Conservation (phyloP, 2,113 vertebrate species). For the Copsychus sechellarum region DNA sequence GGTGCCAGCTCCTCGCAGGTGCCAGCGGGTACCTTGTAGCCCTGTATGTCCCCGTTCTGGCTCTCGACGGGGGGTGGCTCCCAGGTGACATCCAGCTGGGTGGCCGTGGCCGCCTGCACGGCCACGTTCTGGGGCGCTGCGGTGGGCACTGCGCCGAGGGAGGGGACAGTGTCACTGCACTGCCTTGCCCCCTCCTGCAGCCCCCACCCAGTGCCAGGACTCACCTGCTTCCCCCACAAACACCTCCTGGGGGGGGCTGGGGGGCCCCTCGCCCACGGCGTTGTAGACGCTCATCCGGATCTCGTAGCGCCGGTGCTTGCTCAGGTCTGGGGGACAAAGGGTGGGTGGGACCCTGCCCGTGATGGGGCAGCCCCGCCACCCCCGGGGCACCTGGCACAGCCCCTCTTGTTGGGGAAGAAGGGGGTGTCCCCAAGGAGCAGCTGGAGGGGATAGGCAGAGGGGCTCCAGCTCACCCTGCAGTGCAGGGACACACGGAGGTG, state of each 20-base stretch:
- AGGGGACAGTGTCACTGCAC: background rate
- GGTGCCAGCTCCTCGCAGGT: background rate
- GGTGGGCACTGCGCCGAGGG: constrained; percentile 82
- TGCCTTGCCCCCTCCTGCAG: fast-evolving
- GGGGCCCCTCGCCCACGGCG: constrained; percentile 88
- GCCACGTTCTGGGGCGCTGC: constrained; percentile 86
- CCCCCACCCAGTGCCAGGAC: background rate
- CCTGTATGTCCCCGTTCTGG: constrained; percentile 97
- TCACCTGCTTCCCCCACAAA: constrained; percentile 96
- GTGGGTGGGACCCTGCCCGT: fast-evolving
- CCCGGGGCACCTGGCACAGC: fast-evolving
- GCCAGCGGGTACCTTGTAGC: constrained; percentile 85
- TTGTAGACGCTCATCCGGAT: constrained; percentile 95
- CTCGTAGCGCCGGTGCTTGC: constrained; percentile 93
- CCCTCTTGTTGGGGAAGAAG: background rate
- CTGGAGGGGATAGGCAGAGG: background rate
- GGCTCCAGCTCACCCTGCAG: background rate
- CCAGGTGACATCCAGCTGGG: constrained; percentile 94
- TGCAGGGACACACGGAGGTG: background rate
- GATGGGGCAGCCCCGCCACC: background rate
- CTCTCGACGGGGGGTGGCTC: constrained; percentile 85
- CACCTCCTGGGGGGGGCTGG: constrained; percentile 91
- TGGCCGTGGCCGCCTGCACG: constrained; percentile 85
- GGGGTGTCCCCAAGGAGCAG: background rate
- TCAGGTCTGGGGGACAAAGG: constrained; percentile 78